Percentiles rank a stretch among this genome's conserved stretches.
Conservation (phyloP, 2,113 vertebrate genomes). For the Dromaius novaehollandiae region DNA sequence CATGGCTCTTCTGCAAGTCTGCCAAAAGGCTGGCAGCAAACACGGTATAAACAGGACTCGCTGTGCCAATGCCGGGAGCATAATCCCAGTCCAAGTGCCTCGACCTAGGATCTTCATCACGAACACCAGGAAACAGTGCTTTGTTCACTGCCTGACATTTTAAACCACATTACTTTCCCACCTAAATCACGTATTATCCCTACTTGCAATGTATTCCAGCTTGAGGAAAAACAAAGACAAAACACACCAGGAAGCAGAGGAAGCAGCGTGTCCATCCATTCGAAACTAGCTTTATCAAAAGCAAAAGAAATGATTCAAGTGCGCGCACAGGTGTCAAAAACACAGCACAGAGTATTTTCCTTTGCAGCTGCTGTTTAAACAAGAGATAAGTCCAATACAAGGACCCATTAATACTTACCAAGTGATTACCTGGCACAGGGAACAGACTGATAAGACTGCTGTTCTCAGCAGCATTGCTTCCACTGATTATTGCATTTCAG, state of each 20-base stretch:
- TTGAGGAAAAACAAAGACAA: too few species aligned
- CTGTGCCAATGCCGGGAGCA: accelerated
- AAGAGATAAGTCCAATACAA: not conserved
- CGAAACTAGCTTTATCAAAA: accelerated
- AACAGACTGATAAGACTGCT: not conserved
- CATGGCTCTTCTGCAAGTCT: not conserved
- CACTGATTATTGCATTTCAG: accelerated
- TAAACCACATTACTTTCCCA: accelerated
- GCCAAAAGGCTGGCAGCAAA: not conserved
- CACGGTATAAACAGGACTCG: accelerated
- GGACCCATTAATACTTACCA: not conserved
- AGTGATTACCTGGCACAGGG: not conserved
- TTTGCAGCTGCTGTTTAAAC: not conserved
- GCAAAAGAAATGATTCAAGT: accelerated
- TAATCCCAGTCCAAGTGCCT: accelerated
- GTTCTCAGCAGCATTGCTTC: not conserved
- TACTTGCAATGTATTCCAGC: accelerated
- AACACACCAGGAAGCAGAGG: not conserved
- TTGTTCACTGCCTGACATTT: accelerated
- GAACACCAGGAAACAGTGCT: accelerated
- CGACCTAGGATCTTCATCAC: accelerated
- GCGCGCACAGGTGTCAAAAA: accelerated
- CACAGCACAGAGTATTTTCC: accelerated
- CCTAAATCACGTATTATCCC: accelerated
- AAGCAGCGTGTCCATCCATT: accelerated